phyloP scores from a whole-genome alignment of 1,140 invertebrate genomes.

The Pogonomyrmex californicus region DNA sequence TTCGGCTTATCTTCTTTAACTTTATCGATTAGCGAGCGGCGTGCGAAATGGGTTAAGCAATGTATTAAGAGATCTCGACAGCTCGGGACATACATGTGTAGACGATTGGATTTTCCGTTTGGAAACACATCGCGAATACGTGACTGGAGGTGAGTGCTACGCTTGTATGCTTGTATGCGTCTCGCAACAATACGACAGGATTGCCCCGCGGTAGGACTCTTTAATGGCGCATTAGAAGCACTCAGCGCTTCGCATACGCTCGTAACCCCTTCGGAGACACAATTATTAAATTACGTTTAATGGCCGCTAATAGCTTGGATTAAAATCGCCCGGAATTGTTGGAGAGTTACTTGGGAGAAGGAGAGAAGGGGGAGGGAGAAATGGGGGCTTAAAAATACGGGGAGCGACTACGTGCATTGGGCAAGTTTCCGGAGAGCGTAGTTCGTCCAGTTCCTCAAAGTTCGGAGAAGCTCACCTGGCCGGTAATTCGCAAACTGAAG shows the following conservation, averaged over 20 bases:
- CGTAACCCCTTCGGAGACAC: constrained; percentile 13
- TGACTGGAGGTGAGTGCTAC: background rate
- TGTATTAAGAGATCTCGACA: constrained; percentile 54
- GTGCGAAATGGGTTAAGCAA: constrained; percentile 53
- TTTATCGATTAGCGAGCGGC: constrained; percentile 48
- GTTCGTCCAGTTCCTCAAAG: constrained; percentile 35
- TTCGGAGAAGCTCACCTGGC: constrained; percentile 45
- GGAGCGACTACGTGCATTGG: constrained; percentile 32
- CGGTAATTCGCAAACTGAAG: constrained; percentile 46
- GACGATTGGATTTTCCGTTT: constrained; percentile 41
- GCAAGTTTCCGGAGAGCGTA: constrained; percentile 28
- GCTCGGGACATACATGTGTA: constrained; percentile 17
- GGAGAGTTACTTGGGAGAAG: background rate
- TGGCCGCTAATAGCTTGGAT: constrained; percentile 40
- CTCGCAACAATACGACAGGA: constrained; percentile 9
- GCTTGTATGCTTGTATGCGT: background rate
- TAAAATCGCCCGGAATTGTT: constrained; percentile 39
- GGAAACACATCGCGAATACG: constrained; percentile 15
- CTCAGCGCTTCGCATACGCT: constrained; percentile 44
- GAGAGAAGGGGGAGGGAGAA: background rate
- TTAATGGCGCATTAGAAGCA: constrained; percentile 56
- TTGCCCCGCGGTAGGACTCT: constrained; percentile 36
- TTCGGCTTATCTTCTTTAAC: constrained; percentile 54
- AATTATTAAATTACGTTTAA: constrained; percentile 57
- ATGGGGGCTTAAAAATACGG: constrained; percentile 38